Percentiles rank a stretch among this genome's conserved stretches.
Conservation (phyloP, 2,113 vertebrate species). For the Romanogobio albipinnatus region DNA sequence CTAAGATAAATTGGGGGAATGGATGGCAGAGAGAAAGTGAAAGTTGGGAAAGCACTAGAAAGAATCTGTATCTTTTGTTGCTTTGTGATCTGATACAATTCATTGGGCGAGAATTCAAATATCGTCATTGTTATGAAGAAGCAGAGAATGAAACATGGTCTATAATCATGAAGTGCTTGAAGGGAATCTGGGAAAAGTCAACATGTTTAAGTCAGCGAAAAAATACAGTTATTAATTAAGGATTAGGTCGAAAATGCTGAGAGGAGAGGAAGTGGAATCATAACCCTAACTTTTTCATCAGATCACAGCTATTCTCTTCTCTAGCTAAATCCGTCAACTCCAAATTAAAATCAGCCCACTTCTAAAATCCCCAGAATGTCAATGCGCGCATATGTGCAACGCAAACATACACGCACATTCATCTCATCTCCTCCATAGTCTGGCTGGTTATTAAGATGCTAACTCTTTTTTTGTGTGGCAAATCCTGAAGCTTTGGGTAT, state of each 20-base stretch:
- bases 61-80: constrained; percentile 20
- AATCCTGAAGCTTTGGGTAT: constrained; percentile 92
- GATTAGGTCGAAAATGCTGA: constrained; percentile 19
- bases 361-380: constrained; percentile 33
- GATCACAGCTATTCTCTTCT: constrained; percentile 40
- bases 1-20: constrained; percentile 58
- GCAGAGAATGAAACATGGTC: not conserved
- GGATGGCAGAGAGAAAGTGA: constrained; percentile 26
- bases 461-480: constrained; percentile 95
- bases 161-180: not conserved
- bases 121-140: not conserved
- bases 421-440: constrained; percentile 79
- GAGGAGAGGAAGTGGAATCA: constrained; percentile 20
- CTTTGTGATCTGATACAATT: not conserved
- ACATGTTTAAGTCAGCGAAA: not conserved
- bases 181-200: not conserved
- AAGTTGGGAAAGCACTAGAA: not conserved
- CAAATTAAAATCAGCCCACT: constrained; percentile 28
- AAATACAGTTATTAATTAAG: constrained; percentile 39
- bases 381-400: constrained; percentile 1
- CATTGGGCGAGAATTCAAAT: not conserved
- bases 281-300: constrained; percentile 15
- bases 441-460: constrained; percentile 95
- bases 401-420: constrained; percentile 69
- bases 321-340: constrained; percentile 39